A percentile compares a stretch with the other conserved stretches of the same genome.
These are phyloP conservation scores for Benitochromis conjunctus DNA, from an alignment of 2,113 vertebrate genomes.

Conservation along the genomic window DNA sequence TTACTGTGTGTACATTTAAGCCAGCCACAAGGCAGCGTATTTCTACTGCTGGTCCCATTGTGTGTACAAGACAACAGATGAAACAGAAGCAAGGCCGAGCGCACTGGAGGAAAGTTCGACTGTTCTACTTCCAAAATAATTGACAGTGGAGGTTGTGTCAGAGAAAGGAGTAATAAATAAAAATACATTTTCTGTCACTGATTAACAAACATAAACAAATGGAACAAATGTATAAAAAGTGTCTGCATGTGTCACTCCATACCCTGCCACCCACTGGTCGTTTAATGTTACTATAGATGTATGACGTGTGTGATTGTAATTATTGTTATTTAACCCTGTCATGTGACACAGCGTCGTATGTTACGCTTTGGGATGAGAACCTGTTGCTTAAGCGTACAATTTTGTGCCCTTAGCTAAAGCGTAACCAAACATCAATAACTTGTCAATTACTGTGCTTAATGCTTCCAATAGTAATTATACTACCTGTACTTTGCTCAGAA, in stretches of 20 bases:
- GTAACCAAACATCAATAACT: too few relatives aligned
- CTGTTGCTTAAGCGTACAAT: too few relatives aligned
- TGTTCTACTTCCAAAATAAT: background rate
- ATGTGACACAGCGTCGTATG: too few relatives aligned
- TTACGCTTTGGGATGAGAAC: too few relatives aligned
- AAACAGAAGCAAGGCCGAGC: background rate
- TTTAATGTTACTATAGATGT: too few relatives aligned
- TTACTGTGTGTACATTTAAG: background rate
- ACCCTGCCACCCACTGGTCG: too few relatives aligned
- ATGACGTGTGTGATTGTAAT: too few relatives aligned
- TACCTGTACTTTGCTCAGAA: background rate
- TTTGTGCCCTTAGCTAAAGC: too few relatives aligned
- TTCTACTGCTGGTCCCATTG: background rate
- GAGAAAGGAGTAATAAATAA: background rate
- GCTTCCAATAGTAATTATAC: background rate
- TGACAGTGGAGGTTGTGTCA: background rate
- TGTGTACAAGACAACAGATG: background rate
- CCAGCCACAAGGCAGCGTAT: background rate
- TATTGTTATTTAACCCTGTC: too few relatives aligned
- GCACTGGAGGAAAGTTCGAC: background rate
- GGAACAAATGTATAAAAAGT: too few relatives aligned
- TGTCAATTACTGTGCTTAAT: background rate
- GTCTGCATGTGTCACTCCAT: too few relatives aligned
- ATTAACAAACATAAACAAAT: background rate
- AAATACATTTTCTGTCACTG: background rate